phyloP scores from a whole-genome alignment of 2,113 vertebrate genomes.

The Herpailurus yagouaroundi region DNA sequence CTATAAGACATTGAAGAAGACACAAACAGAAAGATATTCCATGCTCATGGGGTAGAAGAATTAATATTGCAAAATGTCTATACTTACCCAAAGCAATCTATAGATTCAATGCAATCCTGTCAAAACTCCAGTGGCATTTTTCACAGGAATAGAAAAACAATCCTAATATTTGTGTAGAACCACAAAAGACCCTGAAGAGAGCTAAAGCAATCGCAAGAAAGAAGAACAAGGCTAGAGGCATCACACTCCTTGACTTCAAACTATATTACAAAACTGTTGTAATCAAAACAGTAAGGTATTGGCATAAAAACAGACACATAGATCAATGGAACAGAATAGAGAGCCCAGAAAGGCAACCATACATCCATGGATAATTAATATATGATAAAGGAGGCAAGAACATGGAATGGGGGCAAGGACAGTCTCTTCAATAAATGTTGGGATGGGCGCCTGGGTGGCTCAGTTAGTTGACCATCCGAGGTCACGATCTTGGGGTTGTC shows the following conservation, averaged over 20 bases:
- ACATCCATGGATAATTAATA: neutral
- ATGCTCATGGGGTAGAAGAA: neutral
- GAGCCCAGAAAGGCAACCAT: neutral
- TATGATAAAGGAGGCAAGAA: neutral
- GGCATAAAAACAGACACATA: neutral
- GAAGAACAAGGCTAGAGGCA: neutral
- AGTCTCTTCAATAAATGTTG: neutral
- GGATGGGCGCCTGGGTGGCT: neutral
- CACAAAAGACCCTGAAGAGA: neutral
- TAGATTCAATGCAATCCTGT: neutral
- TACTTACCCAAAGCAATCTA: neutral
- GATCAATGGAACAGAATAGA: neutral
- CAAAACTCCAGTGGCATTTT: neutral
- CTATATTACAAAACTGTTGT: neutral
- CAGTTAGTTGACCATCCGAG: no score
- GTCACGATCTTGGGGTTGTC: no score
- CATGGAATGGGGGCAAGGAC: neutral
- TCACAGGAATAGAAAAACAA: neutral
- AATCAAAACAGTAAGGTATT: constrained; percentile 8
- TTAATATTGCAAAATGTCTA: constrained; percentile 28
- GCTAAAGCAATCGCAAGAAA: neutral
- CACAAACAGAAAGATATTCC: neutral
- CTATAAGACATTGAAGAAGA: neutral
- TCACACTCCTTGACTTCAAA: neutral
- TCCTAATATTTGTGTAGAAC: neutral